Conservation (phyloP, 2,797 vertebrate genomes). For the Chiroxiphia lanceolata region DNA sequence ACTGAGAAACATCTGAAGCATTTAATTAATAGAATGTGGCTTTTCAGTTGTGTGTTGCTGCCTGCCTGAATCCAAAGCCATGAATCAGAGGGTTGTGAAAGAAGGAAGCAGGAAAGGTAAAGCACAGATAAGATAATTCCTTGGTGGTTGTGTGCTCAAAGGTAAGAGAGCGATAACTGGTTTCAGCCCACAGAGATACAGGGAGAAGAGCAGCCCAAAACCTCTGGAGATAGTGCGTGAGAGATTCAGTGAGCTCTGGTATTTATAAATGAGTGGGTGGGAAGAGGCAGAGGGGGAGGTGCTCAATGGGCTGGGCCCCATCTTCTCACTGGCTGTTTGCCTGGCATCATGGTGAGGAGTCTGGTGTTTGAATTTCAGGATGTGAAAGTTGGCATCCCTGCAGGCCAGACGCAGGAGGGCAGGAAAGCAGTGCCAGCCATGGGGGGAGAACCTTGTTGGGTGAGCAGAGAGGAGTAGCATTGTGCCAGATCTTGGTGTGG, state of each 20-base stretch:
- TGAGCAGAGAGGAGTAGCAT: not conserved
- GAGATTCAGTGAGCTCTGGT: not conserved
- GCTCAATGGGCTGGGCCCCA: fast-evolving
- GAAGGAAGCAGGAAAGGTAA: not conserved
- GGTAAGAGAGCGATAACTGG: not conserved
- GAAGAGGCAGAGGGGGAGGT: not conserved
- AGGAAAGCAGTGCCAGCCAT: not conserved
- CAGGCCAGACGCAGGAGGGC: not conserved
- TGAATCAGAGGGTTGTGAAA: constrained; percentile 17
- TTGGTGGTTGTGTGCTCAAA: fast-evolving
- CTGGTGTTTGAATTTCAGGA: not conserved
- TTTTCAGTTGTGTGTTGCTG: constrained; percentile 10
- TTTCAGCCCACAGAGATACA: not conserved
- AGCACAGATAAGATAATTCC: not conserved
- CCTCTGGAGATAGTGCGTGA: not conserved
- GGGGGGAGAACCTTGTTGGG: not conserved
- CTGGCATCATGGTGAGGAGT: not conserved
- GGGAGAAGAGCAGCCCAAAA: not conserved
- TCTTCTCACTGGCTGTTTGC: not conserved
- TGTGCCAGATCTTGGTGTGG: fast-evolving
- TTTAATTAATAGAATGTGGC: constrained; percentile 44
- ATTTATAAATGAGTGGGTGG: not conserved
- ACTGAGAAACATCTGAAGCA: constrained; percentile 7
- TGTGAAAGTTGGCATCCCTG: not conserved
- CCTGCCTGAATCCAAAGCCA: not conserved